Conservation (phyloP, 1,140 invertebrate genomes). For the Lasioglossum albipes region DNA sequence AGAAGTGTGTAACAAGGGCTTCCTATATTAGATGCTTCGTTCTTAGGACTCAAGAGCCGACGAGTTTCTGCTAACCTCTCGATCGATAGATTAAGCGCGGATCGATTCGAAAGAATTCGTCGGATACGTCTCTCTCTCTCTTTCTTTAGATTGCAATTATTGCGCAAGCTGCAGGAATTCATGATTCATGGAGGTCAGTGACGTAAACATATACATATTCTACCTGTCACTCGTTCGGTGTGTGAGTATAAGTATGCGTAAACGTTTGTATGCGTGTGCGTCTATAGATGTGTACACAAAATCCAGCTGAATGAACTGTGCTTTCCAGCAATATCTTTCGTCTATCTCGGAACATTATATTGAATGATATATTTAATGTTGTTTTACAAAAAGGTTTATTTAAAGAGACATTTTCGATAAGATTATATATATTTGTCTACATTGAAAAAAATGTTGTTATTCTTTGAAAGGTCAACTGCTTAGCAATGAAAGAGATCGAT, state of each 20-base stretch:
- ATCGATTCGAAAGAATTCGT: neutral
- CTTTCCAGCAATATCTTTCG: too few species aligned
- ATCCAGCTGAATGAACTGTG: too few species aligned
- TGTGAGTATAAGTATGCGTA: neutral
- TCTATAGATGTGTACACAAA: neutral
- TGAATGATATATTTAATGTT: too few species aligned
- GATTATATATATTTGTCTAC: too few species aligned
- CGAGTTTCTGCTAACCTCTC: neutral
- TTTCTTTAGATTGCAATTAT: neutral
- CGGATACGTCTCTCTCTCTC: neutral
- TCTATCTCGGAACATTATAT: neutral
- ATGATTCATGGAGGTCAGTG: constrained; percentile 30
- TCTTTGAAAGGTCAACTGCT: too few species aligned
- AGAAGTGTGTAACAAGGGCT: neutral
- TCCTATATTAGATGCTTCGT: neutral
- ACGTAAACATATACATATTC: constrained; percentile 7
- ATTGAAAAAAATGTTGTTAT: too few species aligned
- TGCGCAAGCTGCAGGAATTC: constrained; percentile 23
- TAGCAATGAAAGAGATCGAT: too few species aligned
- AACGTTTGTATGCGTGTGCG: neutral
- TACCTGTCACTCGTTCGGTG: neutral
- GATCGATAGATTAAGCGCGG: neutral
- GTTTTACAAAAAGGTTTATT: too few species aligned
- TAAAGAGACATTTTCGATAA: too few species aligned
- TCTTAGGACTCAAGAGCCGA: neutral